These are phyloP conservation scores for Myoxocephalus aenaeus DNA, from an alignment of 2,797 vertebrate species.

Conservation along the genomic window DNA sequence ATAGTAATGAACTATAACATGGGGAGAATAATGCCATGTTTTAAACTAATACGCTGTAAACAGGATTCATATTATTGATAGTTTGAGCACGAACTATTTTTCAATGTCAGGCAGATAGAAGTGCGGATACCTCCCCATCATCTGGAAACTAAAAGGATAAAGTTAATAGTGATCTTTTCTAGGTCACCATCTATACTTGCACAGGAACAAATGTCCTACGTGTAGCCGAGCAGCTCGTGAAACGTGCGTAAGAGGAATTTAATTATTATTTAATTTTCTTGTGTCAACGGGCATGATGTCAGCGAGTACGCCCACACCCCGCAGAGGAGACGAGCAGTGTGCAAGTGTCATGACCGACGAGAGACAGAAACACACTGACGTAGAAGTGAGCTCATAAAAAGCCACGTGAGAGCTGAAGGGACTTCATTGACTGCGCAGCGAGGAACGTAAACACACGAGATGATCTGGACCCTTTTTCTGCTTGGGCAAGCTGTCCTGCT, in stretches of 20 bases:
- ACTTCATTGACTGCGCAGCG: background rate
- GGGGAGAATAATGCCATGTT: background rate
- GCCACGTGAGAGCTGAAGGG: background rate
- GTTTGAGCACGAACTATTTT: background rate
- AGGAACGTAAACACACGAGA: constrained; percentile 39
- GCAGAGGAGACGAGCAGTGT: too few relatives aligned
- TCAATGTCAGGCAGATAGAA: background rate
- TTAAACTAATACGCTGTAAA: background rate
- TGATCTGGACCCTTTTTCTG: constrained; percentile 79
- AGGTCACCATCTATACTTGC: background rate
- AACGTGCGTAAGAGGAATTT: background rate
- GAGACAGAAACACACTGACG: background rate
- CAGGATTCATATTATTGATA: background rate
- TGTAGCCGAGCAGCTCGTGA: too few relatives aligned
- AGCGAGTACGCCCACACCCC: background rate
- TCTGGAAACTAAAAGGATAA: background rate
- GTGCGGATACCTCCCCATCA: background rate
- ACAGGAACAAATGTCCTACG: background rate
- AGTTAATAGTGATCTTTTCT: background rate
- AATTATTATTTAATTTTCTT: background rate
- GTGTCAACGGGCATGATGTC: background rate
- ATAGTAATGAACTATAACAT: background rate
- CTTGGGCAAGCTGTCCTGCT: constrained; percentile 69
- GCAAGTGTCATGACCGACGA: background rate
- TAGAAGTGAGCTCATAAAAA: constrained; percentile 12